Evolutionary conservation across 2,888 invertebrate species (phyloP).

Genomic region (Scaptomyza reducta): DNA sequence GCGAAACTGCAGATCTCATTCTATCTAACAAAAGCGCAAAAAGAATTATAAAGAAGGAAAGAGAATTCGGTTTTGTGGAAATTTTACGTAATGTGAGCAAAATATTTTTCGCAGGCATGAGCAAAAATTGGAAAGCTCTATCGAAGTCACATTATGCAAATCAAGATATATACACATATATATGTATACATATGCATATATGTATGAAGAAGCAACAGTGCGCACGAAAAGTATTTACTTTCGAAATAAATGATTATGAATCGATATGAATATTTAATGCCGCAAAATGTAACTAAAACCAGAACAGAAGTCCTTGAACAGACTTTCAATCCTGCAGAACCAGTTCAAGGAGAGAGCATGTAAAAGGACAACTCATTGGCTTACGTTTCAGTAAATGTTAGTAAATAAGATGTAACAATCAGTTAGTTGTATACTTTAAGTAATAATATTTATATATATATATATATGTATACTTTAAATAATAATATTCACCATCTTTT

Average conservation of each 20-base stretch:
- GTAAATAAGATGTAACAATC: background rate
- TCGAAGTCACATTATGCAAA: conserved; percentile 50
- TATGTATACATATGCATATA: background rate
- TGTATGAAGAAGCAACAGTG: conserved; percentile 39
- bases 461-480: too few relatives aligned
- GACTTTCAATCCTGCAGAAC: conserved; percentile 13
- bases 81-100: conserved; percentile 69
- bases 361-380: background rate
- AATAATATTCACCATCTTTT: too few relatives aligned
- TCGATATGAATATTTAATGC: conserved; percentile 77
- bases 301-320: conserved; percentile 28
- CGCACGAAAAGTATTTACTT: conserved; percentile 50
- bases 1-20: conserved; percentile 37
- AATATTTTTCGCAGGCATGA: conserved; percentile 38
- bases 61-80: conserved; percentile 15
- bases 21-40: conserved; percentile 10
- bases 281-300: conserved; percentile 69
- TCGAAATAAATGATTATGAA: conserved; percentile 68
- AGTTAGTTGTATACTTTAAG: too few relatives aligned
- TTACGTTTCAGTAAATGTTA: background rate
- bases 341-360: conserved; percentile 28
- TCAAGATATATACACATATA: too few relatives aligned
- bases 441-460: background rate
- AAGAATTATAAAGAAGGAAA: background rate
- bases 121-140: background rate